Evolutionary conservation across 2,888 invertebrate genomes (phyloP), one percentile per base, ranked within the genome.

Genomic region (Protodeltote pygarga): DNA sequence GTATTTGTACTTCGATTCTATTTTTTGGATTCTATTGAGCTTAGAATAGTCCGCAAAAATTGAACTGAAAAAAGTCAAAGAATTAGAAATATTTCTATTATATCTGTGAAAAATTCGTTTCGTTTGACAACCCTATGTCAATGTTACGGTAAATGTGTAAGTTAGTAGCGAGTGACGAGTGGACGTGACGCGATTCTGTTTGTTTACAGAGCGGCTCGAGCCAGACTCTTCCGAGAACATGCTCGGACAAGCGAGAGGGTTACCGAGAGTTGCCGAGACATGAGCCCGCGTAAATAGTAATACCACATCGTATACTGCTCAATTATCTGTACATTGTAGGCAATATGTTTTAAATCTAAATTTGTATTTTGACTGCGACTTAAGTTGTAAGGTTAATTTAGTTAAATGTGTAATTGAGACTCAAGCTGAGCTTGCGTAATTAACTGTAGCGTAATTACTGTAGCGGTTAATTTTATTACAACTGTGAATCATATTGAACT

Each of bases 151-250:
- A 79, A 80, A 82, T 77, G 90, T 89, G 90, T 90, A 90, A 92
- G 87, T 80, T 83, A 86, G 91, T 90, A 90, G 91, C 91, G 68
- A 83, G 81, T 81, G 81, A 75, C 71, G 75, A 79, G 79, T 80
- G 79, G 80, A 85, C 87, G 89, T 86, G 87, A 83, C 80, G 79
- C 70, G 83, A 79, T 79, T 86, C 73, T 89, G 87, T 91, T 89
- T 91, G 89, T 87, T 89, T 89, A 77, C 79, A 68, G 62, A 71
- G 67, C 60, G 65, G 52, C 57, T 39, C 28, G 17, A 40, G 55
- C 55, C 65, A 47, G 55, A 39, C 51, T 60, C 74, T 87, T 87
- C 88, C 75, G 62, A 79, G 87, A 87, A 87, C 76, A 62, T 40
- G 33, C 33, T 35, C 47, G 53, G 46, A 44, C 54, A 61, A 64